phyloP scores from a whole-genome alignment of 2,113 vertebrate genomes.

The Strix aluco region DNA sequence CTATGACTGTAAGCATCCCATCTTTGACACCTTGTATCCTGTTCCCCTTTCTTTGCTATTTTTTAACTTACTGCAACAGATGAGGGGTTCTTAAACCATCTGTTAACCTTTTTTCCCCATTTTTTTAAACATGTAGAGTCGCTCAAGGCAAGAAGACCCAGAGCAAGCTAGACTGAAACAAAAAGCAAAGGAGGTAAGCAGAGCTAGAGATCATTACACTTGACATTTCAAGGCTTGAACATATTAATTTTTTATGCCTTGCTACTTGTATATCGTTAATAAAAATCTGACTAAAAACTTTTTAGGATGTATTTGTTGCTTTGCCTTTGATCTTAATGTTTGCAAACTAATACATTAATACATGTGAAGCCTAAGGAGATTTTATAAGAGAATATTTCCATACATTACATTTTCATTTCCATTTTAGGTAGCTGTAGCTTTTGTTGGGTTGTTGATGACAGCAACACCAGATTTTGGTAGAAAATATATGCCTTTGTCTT shows the following conservation, averaged over 20 bases:
- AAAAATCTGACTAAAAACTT: constrained; percentile 95
- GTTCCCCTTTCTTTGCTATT: constrained; percentile 74
- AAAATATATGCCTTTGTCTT: constrained; percentile 58
- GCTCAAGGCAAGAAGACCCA: constrained; percentile 95
- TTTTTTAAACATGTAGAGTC: constrained; percentile 79
- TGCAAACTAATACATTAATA: constrained; percentile 89
- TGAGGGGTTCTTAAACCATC: constrained; percentile 87
- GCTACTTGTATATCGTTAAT: constrained; percentile 96
- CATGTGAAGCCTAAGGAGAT: constrained; percentile 83
- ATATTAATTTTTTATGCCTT: constrained; percentile 96
- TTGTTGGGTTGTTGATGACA: constrained; percentile 74
- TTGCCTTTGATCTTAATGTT: constrained; percentile 88
- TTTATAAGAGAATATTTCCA: constrained; percentile 83
- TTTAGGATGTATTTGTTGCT: constrained; percentile 89
- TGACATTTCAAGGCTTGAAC: constrained; percentile 92
- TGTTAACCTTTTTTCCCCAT: constrained; percentile 85
- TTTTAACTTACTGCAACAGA: constrained; percentile 85
- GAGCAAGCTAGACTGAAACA: constrained; percentile 91
- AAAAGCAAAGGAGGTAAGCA: constrained; percentile 95
- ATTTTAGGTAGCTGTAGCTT: constrained; percentile 79
- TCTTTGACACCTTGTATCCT: constrained; percentile 86
- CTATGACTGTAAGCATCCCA: constrained; percentile 78
- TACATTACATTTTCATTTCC: constrained; percentile 84
- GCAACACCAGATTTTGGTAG: constrained; percentile 65
- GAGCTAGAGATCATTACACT: constrained; percentile 90